Percentiles rank a stretch among this genome's conserved stretches.
phyloP scores from a whole-genome alignment of 1,140 invertebrate genomes.

The Heliconius nattereri region DNA sequence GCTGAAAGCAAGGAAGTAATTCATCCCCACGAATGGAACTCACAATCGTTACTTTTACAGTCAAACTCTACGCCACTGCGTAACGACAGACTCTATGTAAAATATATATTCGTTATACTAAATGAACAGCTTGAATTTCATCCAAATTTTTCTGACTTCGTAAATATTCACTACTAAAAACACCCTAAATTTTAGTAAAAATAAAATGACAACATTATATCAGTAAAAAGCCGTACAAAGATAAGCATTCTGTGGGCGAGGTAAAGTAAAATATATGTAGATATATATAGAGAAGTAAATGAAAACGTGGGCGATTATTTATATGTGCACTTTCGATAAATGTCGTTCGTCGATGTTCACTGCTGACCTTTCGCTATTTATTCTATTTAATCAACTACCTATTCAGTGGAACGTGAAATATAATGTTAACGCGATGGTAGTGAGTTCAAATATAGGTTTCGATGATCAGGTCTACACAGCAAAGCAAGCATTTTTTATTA shows the following conservation, averaged over 20 bases:
- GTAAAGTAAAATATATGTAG: neutral
- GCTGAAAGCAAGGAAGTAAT: no score
- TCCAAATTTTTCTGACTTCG: no score
- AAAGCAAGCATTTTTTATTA: no score
- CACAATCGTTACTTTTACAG: neutral
- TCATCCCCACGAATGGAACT: neutral
- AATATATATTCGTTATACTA: no score
- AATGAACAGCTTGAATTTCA: no score
- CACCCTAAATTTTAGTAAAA: neutral
- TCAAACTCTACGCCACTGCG: neutral
- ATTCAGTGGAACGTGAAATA: neutral
- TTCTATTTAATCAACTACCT: slow-evolving; percentile 13
- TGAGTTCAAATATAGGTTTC: no score
- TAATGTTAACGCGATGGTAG: no score
- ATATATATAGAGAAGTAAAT: neutral
- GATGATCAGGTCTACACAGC: no score
- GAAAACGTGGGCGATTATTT: neutral
- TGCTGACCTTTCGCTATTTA: slow-evolving; percentile 2
- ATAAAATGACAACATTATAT: neutral
- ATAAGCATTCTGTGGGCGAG: neutral
- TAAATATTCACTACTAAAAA: no score
- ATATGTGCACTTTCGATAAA: neutral
- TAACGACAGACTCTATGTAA: no score
- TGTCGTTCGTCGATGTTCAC: neutral
- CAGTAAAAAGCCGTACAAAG: neutral